Evolutionary conservation across 2,888 invertebrate genomes (phyloP), one percentile per base, ranked within the genome.

Genomic region (Tenthredo distinguenda): DNA sequence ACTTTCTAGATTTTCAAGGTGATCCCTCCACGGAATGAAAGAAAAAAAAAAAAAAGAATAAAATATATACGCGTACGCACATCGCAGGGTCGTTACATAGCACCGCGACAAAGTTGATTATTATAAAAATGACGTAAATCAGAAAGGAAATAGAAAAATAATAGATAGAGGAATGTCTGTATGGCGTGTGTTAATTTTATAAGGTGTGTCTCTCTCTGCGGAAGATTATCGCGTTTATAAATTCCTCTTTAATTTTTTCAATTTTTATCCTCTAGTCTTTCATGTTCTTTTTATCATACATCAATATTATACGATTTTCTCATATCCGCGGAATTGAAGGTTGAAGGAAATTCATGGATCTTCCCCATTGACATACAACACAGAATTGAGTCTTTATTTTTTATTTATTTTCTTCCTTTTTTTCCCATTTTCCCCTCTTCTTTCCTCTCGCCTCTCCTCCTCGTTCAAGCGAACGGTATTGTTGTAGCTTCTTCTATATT

Each of bases 1-100:
- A 65, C 65, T 65, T 65, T 65, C 65, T 65, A 65, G 65, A 65
- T 65, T 65, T 65, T 65, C 65, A 65, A 65, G 65, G 65, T 65
- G 31, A 34, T 31, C 65, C 65, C 12, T 15, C 2, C 58, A 58
- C n/a, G 15, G 65, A 31, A 65, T 65, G 34, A 15, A 2, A 65
- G 62, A 62, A 55, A 7, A 26, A 12, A 58, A n/a, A 58, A 58
- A 2, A 58, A 58, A 58, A 58, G 9, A 58, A 58, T 2, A 0
- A 21, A 58, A 58, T 7, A 21, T 58, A 58, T 55, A 55, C 12
- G 18, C n/a, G 12, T 21, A 58, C 21, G 9, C 7, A 58, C 10
- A 18, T 47, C 47, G 12, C 47, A 12, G 12, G 18, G 10, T 12
- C 10, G 1, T 40, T 34, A 40, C 12, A 1, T 18, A 18, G 50